phyloP scores from a whole-genome alignment of 2,113 vertebrate genomes.

The Agapornis roseicollis region DNA sequence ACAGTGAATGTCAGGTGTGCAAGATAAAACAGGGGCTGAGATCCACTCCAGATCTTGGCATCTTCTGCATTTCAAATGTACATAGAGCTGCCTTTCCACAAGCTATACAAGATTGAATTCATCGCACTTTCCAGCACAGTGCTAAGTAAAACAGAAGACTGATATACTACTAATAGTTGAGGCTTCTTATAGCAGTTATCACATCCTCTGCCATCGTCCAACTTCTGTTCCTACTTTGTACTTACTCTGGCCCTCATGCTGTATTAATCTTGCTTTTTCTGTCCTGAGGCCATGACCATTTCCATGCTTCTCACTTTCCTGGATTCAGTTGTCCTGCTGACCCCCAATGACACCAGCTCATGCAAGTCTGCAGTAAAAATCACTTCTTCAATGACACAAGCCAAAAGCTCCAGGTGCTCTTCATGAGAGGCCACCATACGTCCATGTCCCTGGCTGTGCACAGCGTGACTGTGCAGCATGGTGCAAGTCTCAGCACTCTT shows the following conservation, averaged over 20 bases:
- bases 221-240: slow-evolving; percentile 22
- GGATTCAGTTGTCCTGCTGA: not conserved
- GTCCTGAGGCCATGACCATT: not conserved
- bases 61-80: not conserved
- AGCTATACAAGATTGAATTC: not conserved
- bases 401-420: fast-evolving
- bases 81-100: not conserved
- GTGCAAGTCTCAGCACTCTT: not conserved
- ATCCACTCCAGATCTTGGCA: not conserved
- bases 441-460: not conserved
- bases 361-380: not conserved
- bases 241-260: slow-evolving; percentile 37
- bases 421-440: not conserved
- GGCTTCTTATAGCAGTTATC: slow-evolving; percentile 55
- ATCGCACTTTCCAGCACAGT: not conserved
- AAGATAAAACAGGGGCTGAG: slow-evolving; percentile 23
- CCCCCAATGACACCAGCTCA: not conserved
- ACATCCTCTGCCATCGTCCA: slow-evolving; percentile 26
- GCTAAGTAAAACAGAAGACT: slow-evolving; percentile 51
- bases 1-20: slow-evolving; percentile 25
- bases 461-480: not conserved
- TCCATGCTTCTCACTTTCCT: not conserved
- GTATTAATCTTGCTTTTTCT: slow-evolving; percentile 43
- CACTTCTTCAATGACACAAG: not conserved
- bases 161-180: slow-evolving; percentile 49